Base-by-base conservation (phyloP, 2,797 vertebrate species). In the Danio kyathit region DNA sequence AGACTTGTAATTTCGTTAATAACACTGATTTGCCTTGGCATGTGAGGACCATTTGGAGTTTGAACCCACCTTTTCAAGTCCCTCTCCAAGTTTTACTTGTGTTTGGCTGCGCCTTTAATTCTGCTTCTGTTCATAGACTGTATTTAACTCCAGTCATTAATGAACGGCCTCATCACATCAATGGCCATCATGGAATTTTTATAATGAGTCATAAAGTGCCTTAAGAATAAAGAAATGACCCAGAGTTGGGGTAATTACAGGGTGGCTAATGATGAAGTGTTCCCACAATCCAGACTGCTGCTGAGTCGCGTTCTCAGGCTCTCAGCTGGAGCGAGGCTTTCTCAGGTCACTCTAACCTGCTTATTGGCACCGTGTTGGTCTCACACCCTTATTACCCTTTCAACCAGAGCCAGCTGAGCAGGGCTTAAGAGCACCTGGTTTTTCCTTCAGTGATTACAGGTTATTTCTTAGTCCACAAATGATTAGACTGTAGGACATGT, bases 261-360 rank as follows among this genome's bases (percentile, higher is more conserved):
- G 67, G n/a, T 66, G 40, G 73, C 65, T 85, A 70, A 76, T 94
- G 89, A 91, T 91, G 80, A 61, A 44, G 85, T 85, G 89, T 84
- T 17, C 80, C 71, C 83, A 91, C 88, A 87, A 86, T 89, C 90
- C 86, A 84, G 87, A 81, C 54, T 84, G 85, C 52, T 57, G 54
- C 19, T 75, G 82, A 41, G 77, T 60, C 74, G 78, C 64, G 74
- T 83, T 76, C 64, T 86, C 77, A 75, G 82, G 76, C 49, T 90
- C 86, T 78, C 88, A 86, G 86, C 85, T 88, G 87, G 85, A 51
- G 52, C 67, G 2, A 16, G 81, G 56, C 83, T 90, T 86, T 86
- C 84, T 90, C 90, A 87, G 90, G 90, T 90, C 90, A 88, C 69
- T 12, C 0, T 89, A 89, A 91, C 90, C 92, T 87, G 82, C 17